Percentiles rank a stretch among this genome's conserved stretches.
These are phyloP conservation scores for Callocephalon fimbriatum DNA, from an alignment of 2,113 vertebrate species.

Conservation along the genomic window DNA sequence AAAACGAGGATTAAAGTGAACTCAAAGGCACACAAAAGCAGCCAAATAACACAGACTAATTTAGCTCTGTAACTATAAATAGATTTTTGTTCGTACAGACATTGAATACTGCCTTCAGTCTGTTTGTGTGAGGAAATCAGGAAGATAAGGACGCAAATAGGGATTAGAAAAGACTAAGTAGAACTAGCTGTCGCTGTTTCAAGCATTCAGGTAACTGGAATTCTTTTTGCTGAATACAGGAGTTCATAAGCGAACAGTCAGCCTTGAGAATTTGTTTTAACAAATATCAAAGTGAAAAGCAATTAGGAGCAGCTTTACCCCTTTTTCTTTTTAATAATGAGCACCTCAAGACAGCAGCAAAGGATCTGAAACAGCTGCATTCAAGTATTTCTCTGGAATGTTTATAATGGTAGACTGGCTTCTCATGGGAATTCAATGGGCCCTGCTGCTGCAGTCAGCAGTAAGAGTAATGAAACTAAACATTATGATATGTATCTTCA, in stretches of 20 bases:
- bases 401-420: neutral
- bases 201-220: constrained; percentile 22
- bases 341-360: neutral
- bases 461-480: neutral
- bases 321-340: neutral
- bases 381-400: neutral
- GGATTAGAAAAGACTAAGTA: constrained; percentile 25
- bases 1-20: constrained; percentile 67
- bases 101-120: neutral
- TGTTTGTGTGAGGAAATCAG: neutral
- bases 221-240: neutral
- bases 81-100: neutral
- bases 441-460: neutral
- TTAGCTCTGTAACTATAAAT: neutral
- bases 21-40: constrained; percentile 34
- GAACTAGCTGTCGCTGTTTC: neutral
- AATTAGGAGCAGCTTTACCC: neutral
- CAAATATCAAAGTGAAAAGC: neutral
- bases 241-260: neutral
- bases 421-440: neutral
- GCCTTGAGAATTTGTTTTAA: neutral
- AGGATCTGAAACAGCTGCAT: neutral
- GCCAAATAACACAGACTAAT: neutral
- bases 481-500: neutral
- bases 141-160: neutral